Conservation (phyloP, 2,797 vertebrate species). For the Poecilia wingei region DNA sequence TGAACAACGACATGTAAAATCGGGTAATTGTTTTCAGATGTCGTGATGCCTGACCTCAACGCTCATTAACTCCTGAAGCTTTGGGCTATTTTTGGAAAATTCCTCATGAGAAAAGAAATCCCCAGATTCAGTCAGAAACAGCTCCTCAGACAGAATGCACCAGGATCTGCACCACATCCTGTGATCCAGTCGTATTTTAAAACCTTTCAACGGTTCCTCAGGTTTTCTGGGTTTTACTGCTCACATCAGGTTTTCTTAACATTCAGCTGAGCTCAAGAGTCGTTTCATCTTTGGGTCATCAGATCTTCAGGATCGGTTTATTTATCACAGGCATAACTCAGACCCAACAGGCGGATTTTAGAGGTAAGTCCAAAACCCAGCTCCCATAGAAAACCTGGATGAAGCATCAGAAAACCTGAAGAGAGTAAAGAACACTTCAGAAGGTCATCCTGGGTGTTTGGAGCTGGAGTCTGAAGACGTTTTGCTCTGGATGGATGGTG, state of each 20-base stretch:
- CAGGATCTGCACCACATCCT: not conserved
- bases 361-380: not conserved
- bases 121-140: slow-evolving; percentile 1
- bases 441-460: not conserved
- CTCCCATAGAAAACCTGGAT: not conserved
- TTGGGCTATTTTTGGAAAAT: not conserved
- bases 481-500: not conserved
- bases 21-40: not conserved
- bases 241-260: not conserved
- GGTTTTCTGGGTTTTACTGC: not conserved
- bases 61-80: not conserved
- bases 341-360: not conserved
- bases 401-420: not conserved
- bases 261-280: not conserved
- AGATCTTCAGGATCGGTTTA: not conserved
- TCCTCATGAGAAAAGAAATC: not conserved
- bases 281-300: not conserved
- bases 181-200: not conserved
- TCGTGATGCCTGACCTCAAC: not conserved
- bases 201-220: not conserved
- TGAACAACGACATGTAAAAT: not conserved
- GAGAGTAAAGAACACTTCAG: not conserved
- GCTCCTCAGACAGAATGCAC: not conserved
- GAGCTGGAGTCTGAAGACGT: not conserved
- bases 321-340: not conserved